phyloP scores from a whole-genome alignment of 2,113 vertebrate species.

The Hemiscyllium ocellatum region DNA sequence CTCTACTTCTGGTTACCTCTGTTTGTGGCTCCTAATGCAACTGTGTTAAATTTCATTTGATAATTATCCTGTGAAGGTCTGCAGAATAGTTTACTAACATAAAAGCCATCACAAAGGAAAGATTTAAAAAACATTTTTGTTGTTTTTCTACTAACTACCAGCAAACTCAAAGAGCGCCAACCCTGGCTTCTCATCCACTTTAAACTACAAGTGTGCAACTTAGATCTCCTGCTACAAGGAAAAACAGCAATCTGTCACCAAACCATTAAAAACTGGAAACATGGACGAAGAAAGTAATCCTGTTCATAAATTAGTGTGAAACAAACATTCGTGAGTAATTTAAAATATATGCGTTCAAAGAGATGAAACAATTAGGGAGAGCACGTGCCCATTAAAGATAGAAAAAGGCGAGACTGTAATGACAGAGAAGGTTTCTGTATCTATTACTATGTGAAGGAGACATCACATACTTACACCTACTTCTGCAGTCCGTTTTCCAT shows the following conservation, averaged over 20 bases:
- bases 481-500: neutral
- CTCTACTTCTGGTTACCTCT: no score
- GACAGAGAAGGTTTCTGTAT: neutral
- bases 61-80: no score
- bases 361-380: neutral
- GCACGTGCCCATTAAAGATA: neutral
- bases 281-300: neutral
- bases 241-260: neutral
- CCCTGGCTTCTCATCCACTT: neutral
- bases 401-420: neutral
- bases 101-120: no score
- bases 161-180: neutral
- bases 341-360: neutral
- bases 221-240: neutral
- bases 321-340: neutral
- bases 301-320: neutral
- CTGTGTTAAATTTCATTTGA: no score
- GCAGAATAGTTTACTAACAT: no score
- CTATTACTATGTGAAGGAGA: neutral
- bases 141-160: no score
- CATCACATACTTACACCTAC: neutral
- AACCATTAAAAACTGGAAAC: neutral
- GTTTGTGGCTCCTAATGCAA: no score
- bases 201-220: neutral
- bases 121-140: no score